Base-by-base conservation (phyloP, 2,797 vertebrate genomes). In the Enteromius anoplus region DNA sequence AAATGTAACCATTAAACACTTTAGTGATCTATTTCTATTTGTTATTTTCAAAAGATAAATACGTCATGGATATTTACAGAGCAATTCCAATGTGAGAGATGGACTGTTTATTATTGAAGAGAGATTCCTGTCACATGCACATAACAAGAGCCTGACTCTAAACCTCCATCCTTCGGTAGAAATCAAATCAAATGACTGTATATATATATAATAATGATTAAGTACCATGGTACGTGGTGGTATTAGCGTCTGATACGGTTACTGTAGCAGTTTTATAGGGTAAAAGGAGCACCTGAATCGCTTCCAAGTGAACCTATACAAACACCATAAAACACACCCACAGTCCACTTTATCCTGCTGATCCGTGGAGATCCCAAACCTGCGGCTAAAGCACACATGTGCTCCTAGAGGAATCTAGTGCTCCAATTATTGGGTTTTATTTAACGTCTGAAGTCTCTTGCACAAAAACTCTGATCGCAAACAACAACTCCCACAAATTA, bases 311-410 rank as follows among this genome's bases (percentile, higher is more conserved):
- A 75, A 55, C 72, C 45, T 12, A n/a, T 12, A 58, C 72, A 58
- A 55, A 75, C 72, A 40, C 72, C 49, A 75, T 75, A 55, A 53
- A 55, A 73, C 70, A 73, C 70, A 34, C 70, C 10, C 12, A 53
- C 12, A 40, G 9, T 21, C 7, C 14, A 75, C 51, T 14, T 75
- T 23, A 58, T 37, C 72, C 51, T 1, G 21, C 3, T 1, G 47
- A 53, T 72, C 70, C 70, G 23, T 21, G 70, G 19, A 19, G 2
- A 72, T 51, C 47, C 47, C 71, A 3, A 32, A 55, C 49, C 29
- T n/a, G 47, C 71, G 21, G 70, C 17, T 19, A 2, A 12, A 5
- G 26, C 68, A 70, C 68, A 42, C 5, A 21, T 37, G 5, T 26
- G 23, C 60, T 64, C 60, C 26, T 15, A 23, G 58, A 62, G 5